Base-by-base conservation (phyloP, 2,797 vertebrate species). In the Danio jaintianensis region DNA sequence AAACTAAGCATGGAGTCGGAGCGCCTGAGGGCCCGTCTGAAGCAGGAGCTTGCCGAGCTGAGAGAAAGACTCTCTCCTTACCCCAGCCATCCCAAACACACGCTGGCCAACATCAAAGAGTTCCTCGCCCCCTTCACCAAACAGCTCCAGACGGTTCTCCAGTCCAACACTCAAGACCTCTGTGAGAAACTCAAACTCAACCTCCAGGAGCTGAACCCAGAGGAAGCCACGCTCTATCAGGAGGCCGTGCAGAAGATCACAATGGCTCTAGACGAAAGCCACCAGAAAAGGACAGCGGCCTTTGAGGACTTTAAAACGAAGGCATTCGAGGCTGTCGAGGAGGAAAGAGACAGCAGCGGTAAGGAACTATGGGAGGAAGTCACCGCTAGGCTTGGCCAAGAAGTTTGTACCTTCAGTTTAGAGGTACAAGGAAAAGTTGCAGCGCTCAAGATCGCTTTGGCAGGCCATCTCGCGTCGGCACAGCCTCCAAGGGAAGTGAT, bases 21-120 rank as follows among this genome's bases (percentile, higher is more conserved):
- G 83, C 91, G 90, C 0, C 89, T 95, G 75, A 90, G 90, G 0
- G 59, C 75, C 15, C 92, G 89, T 7, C 89, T 95, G 58, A 91
- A 85, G 50, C 91, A 93, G 55, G 93, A 94, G 85, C 92, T 95
- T 78, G 79, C 89, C 0, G 92, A 94, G 86, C 89, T 95, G 56
- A 86, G 74, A 40, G 86, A 91, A 77, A 91, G 87, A 74, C 69
- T 95, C n/a, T 91, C 92, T 48, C 87, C 90, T 6, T 91, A 90
- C 81, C 83, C 89, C 2, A 62, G 45, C 48, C 75, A 81, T 53
- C 74, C 59, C 0, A 88, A 86, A 29, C 84, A 82, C 61, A 77
- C 84, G 18, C 47, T 91, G 68, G 86, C 86, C 73, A 87, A 73
- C 77, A 58, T 94, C 80, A 90, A 85, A 47, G 88, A 91, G 72